These are phyloP conservation scores for Hystrix brachyura DNA, from an alignment of 2,113 vertebrate genomes.

Conservation along the genomic window DNA sequence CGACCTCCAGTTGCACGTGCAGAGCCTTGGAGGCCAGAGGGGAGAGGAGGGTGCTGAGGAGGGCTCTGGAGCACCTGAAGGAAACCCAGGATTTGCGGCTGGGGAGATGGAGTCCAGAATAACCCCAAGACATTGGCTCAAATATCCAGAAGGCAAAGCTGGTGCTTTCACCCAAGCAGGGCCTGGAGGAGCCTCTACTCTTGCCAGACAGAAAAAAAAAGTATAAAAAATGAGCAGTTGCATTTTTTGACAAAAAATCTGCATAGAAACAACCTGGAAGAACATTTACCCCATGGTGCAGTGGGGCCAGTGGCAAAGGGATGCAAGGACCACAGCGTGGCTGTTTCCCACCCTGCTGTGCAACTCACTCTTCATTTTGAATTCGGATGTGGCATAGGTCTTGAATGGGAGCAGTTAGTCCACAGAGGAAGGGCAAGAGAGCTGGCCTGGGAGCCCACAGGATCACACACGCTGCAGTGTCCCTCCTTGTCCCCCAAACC, in stretches of 20 bases:
- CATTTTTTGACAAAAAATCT: background rate
- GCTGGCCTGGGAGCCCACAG: background rate
- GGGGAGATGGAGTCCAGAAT: background rate
- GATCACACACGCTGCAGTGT: background rate
- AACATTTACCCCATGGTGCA: no score
- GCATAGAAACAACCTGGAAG: background rate
- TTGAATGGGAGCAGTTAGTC: background rate
- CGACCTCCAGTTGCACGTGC: background rate
- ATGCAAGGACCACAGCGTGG: background rate
- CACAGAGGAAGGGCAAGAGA: background rate
- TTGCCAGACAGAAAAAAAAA: background rate
- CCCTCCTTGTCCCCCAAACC: background rate
- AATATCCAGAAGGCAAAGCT: background rate
- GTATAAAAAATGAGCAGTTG: background rate
- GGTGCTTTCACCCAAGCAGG: background rate
- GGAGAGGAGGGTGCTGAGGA: background rate
- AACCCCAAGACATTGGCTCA: background rate
- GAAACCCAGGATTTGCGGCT: background rate
- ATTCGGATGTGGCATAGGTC: background rate
- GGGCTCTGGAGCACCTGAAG: background rate
- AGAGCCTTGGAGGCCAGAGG: accelerated
- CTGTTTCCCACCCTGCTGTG: accelerated
- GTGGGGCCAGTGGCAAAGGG: accelerated
- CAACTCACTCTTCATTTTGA: background rate
- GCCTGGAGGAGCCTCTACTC: background rate